Evolutionary conservation across 2,113 vertebrate genomes (phyloP).

Genomic region (Baryphthengus martii): DNA sequence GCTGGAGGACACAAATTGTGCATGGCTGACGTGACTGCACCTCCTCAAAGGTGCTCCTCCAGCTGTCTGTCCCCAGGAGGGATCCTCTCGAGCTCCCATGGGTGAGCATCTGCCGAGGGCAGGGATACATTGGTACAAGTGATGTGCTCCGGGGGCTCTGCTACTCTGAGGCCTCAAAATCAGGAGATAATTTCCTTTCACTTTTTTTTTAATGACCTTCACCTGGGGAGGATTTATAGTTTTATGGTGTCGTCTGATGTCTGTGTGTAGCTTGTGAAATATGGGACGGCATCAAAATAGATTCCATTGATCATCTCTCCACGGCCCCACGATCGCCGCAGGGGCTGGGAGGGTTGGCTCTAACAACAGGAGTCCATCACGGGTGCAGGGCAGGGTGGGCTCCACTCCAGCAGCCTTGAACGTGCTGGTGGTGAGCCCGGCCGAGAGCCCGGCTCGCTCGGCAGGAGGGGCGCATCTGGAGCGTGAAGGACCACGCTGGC

Average conservation of each 20-base stretch:
- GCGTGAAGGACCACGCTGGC: rapidly evolving
- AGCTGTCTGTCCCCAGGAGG: background rate
- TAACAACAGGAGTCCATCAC: rapidly evolving
- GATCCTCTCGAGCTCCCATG: rapidly evolving
- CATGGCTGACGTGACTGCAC: rapidly evolving
- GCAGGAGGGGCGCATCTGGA: background rate
- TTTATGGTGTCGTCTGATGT: background rate
- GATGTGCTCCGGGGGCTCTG: background rate
- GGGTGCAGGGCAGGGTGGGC: background rate
- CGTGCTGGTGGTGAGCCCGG: too few relatives aligned
- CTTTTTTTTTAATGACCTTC: background rate
- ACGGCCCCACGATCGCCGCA: background rate
- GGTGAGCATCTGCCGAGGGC: background rate
- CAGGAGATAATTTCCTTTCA: background rate
- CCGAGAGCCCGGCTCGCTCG: too few relatives aligned
- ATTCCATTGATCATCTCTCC: background rate
- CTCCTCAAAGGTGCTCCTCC: background rate
- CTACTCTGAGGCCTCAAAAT: background rate
- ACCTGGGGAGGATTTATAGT: background rate
- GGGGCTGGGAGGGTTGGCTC: background rate
- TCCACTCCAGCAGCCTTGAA: background rate
- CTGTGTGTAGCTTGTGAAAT: background rate
- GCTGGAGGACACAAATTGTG: background rate
- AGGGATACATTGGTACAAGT: background rate
- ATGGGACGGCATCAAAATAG: background rate